A percentile compares a stretch with the other conserved stretches of the same genome.
These are phyloP conservation scores for Mythimna vitellina DNA, from an alignment of 2,888 invertebrate species.

Conservation along the genomic window DNA sequence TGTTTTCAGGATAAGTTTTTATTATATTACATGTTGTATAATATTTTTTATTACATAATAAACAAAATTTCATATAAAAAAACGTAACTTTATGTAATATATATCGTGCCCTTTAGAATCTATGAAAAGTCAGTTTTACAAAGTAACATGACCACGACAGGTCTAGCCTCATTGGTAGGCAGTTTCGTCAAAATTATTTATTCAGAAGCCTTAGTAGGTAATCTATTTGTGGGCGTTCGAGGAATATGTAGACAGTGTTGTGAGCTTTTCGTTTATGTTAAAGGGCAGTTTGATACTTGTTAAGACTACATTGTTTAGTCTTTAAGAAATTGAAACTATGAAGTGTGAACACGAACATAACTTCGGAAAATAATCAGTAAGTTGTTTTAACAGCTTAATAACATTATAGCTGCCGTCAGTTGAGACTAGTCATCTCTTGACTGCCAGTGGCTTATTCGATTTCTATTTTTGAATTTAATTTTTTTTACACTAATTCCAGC, in stretches of 20 bases:
- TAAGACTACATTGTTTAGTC: not conserved
- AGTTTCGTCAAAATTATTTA: slow-evolving; percentile 65
- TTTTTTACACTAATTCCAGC: no score
- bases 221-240: slow-evolving; percentile 60
- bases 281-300: slow-evolving; percentile 14
- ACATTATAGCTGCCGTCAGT: no score
- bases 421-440: no score
- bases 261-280: slow-evolving; percentile 24
- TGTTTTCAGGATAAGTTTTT: no score
- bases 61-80: no score
- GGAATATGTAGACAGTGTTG: slow-evolving; percentile 49
- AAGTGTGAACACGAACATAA: not conserved
- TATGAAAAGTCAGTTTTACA: slow-evolving; percentile 33
- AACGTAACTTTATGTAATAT: no score
- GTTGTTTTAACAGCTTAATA: no score
- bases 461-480: no score
- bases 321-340: not conserved
- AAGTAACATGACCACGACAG: slow-evolving; percentile 24
- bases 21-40: no score
- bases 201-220: slow-evolving; percentile 49
- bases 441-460: no score
- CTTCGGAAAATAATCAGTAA: not conserved
- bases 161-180: slow-evolving; percentile 34
- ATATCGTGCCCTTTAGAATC: slow-evolving; percentile 1
- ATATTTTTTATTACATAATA: no score